Percentiles rank a stretch among this genome's conserved stretches.
These are phyloP conservation scores for Homarus gammarus DNA, from an alignment of 2,888 invertebrate species.

Conservation along the genomic window DNA sequence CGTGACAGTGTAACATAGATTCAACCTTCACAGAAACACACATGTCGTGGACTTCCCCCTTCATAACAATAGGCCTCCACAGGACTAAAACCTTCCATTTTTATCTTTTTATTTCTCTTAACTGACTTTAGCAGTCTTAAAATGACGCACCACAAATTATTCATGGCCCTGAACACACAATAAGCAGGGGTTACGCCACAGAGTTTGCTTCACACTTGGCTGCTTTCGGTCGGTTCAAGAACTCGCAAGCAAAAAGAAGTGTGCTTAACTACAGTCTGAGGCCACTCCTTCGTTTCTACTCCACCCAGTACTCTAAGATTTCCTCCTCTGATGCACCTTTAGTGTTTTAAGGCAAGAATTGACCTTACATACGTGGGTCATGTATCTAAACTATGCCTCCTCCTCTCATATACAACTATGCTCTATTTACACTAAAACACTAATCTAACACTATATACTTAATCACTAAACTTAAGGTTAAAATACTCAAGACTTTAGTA, in stretches of 20 bases:
- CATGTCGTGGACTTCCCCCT: background rate
- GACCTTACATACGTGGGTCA: no score
- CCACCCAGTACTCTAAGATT: no score
- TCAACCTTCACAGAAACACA: no score
- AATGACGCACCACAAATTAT: conserved; percentile 1
- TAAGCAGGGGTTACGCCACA: conserved; percentile 12
- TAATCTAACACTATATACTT: no score
- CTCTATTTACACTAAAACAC: no score
- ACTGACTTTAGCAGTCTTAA: background rate
- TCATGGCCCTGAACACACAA: conserved; percentile 2
- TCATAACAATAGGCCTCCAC: background rate
- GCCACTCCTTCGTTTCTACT: background rate
- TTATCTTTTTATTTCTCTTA: background rate
- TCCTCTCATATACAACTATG: no score
- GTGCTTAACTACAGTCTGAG: conserved; percentile 2
- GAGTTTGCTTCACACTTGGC: conserved; percentile 27
- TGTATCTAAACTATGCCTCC: no score
- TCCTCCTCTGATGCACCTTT: no score
- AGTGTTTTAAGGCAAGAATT: no score
- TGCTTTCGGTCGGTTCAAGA: conserved; percentile 24
- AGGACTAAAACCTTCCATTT: background rate
- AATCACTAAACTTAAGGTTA: no score
- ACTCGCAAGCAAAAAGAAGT: conserved; percentile 14
- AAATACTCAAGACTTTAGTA: no score
- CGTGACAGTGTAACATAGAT: no score